Evolutionary conservation across 2,113 vertebrate species (phyloP).

Genomic region (Chaenocephalus aceratus): DNA sequence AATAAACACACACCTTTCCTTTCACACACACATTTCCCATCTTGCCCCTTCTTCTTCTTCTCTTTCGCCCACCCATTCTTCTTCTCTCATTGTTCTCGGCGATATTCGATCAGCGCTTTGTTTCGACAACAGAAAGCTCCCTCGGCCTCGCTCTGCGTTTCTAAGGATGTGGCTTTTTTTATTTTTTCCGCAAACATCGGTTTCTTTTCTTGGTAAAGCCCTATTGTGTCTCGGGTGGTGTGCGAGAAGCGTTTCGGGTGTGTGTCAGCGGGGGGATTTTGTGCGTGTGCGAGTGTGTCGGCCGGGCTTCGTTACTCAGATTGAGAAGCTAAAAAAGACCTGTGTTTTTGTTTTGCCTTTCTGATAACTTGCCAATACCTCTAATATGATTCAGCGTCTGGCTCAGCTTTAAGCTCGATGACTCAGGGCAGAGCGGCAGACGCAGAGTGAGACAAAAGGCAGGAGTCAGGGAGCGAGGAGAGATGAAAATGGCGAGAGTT

Average conservation of each 20-base stretch:
- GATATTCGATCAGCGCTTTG: constrained; percentile 50
- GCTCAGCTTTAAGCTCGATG: constrained; percentile 52
- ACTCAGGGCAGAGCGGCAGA: constrained; percentile 57
- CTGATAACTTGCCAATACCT: constrained; percentile 60
- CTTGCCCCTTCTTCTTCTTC: neutral
- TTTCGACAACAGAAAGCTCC: constrained; percentile 34
- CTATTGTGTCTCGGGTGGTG: neutral
- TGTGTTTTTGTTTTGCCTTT: constrained; percentile 30
- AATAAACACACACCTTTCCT: constrained; percentile 18
- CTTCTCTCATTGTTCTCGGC: constrained; percentile 23
- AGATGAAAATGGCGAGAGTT: constrained; percentile 53
- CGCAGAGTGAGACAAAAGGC: constrained; percentile 48
- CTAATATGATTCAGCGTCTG: constrained; percentile 65
- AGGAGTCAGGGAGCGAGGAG: constrained; percentile 26
- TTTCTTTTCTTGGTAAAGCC: constrained; percentile 37
- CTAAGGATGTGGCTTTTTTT: constrained; percentile 58
- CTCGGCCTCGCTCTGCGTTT: constrained; percentile 23
- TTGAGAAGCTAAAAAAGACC: constrained; percentile 13
- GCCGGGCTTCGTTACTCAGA: constrained; percentile 24
- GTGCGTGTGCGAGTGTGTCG: neutral
- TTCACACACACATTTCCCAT: neutral
- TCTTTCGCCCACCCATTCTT: neutral
- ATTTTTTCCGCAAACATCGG: constrained; percentile 10
- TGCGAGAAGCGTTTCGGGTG: neutral
- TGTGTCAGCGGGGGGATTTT: neutral